Evolutionary conservation across 2,888 invertebrate species (phyloP).

Genomic region (Caenorhabditis parvicauda): DNA sequence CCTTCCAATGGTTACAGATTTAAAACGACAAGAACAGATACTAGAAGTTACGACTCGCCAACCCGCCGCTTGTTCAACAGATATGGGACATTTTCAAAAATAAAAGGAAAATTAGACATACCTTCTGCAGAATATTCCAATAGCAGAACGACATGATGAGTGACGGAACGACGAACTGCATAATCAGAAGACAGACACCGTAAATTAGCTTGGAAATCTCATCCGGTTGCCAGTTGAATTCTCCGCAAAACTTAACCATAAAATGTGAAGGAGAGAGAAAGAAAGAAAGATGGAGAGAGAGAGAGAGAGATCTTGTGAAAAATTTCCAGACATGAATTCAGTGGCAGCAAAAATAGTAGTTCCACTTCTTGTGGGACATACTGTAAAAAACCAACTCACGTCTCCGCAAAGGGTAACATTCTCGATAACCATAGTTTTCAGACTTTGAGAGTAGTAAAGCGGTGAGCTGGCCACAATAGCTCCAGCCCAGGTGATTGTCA

Average conservation of each 20-base stretch:
- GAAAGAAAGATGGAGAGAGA: background rate
- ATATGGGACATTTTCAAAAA: no score
- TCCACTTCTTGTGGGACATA: no score
- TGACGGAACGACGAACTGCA: slow-evolving; percentile 56
- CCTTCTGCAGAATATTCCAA: slow-evolving; percentile 61
- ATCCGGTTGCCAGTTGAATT: slow-evolving; percentile 51
- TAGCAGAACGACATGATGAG: slow-evolving; percentile 60
- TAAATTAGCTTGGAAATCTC: slow-evolving; percentile 35
- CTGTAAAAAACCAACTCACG: slow-evolving; percentile 25
- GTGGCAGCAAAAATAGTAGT: background rate
- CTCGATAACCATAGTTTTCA: slow-evolving; percentile 47
- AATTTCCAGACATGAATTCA: background rate
- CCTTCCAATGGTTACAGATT: no score
- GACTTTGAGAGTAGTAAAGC: slow-evolving; percentile 50
- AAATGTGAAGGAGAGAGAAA: no score
- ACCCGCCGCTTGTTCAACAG: no score
- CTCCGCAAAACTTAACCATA: slow-evolving; percentile 61
- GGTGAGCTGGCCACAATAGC: slow-evolving; percentile 54
- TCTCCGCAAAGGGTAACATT: slow-evolving; percentile 54
- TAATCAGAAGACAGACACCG: slow-evolving; percentile 43
- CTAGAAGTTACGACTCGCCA: no score
- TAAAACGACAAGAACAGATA: no score
- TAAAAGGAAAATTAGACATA: no score
- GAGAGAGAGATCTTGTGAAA: background rate
- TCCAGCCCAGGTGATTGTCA: slow-evolving; percentile 48